phyloP scores from a whole-genome alignment of 2,113 vertebrate genomes.

The Bos javanicus region DNA sequence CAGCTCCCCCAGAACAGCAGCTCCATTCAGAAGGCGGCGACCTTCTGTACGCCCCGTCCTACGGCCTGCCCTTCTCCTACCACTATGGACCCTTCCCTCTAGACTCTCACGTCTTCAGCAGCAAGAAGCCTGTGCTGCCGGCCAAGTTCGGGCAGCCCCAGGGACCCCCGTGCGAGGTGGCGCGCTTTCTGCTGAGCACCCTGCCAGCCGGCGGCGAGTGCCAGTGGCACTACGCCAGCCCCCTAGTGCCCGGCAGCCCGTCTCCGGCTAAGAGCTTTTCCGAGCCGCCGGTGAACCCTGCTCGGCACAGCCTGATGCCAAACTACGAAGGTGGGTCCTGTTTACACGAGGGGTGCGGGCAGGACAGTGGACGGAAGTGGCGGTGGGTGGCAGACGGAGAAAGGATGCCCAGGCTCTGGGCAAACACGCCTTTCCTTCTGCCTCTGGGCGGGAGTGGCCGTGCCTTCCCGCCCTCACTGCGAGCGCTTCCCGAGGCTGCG shows the following conservation, averaged over 20 bases:
- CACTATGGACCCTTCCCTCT: slow-evolving; percentile 84
- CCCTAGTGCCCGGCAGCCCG: slow-evolving; percentile 79
- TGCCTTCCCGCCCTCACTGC: rapidly evolving
- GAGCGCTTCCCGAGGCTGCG: rapidly evolving
- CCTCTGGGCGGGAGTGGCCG: neutral
- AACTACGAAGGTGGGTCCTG: slow-evolving; percentile 86
- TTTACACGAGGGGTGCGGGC: neutral
- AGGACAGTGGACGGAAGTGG: neutral
- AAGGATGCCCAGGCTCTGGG: neutral
- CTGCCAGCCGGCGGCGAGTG: slow-evolving; percentile 84
- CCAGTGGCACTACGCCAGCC: slow-evolving; percentile 85
- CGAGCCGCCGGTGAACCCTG: slow-evolving; percentile 73
- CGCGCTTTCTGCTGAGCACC: slow-evolving; percentile 84
- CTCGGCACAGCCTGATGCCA: slow-evolving; percentile 79
- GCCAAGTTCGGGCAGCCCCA: slow-evolving; percentile 81
- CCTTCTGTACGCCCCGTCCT: slow-evolving; percentile 81
- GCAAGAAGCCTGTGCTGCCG: slow-evolving; percentile 82
- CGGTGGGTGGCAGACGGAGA: neutral
- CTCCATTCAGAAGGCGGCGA: slow-evolving; percentile 83
- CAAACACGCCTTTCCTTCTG: neutral
- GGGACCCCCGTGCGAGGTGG: slow-evolving; percentile 83
- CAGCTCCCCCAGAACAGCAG: slow-evolving; percentile 81
- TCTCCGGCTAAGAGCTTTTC: slow-evolving; percentile 77
- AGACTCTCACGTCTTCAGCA: slow-evolving; percentile 81
- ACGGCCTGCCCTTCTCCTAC: slow-evolving; percentile 86